phyloP scores from a whole-genome alignment of 2,888 invertebrate genomes.

The Ashinkailepas kermadecensis region DNA sequence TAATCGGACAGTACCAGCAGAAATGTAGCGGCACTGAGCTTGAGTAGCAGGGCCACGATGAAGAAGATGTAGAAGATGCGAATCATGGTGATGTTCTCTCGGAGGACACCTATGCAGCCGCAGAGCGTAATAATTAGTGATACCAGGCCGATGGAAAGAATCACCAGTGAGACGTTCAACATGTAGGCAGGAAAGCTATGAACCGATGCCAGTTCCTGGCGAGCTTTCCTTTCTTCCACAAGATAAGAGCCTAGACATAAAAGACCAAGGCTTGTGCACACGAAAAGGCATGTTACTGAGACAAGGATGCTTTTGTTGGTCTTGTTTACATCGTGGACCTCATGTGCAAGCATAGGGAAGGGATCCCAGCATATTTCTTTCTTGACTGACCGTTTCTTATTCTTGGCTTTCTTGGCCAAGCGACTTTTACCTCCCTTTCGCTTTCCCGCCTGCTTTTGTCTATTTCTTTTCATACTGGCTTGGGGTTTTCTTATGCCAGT shows the following conservation, averaged over 20 bases:
- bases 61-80: conserved; percentile 18
- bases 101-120: neutral
- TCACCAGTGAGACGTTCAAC: neutral
- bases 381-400: neutral
- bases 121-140: neutral
- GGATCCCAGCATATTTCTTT: neutral
- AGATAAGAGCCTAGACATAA: neutral
- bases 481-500: no score
- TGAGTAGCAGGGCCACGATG: conserved; percentile 32
- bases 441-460: no score
- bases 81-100: neutral
- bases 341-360: neutral
- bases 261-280: neutral
- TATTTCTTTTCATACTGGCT: no score
- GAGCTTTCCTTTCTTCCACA: neutral
- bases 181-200: neutral
- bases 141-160: neutral
- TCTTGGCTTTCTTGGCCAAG: neutral
- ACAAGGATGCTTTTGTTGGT: neutral
- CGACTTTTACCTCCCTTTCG: no score
- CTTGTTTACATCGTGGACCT: neutral
- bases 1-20: conserved; percentile 32
- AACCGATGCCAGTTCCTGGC: neutral
- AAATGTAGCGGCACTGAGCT: conserved; percentile 31
- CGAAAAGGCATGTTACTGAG: neutral